These are phyloP conservation scores for Batillaria attramentaria DNA, from an alignment of 1,140 invertebrate species.

Conservation along the genomic window DNA sequence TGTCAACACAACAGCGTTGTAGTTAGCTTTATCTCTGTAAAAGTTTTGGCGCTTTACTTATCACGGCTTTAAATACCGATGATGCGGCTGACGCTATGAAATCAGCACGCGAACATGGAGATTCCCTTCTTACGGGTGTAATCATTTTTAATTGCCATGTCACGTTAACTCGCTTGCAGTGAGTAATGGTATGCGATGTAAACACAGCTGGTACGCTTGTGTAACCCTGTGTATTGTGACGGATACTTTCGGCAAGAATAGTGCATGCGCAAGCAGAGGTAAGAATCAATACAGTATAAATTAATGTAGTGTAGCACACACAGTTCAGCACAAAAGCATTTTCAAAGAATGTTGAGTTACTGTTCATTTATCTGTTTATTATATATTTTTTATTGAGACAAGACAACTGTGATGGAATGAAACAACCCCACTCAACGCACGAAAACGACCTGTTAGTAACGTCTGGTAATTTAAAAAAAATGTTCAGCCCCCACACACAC, in stretches of 20 bases:
- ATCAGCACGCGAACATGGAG: neutral
- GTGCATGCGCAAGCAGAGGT: no score
- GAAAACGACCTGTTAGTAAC: no score
- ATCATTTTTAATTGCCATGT: neutral
- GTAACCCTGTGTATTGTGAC: neutral
- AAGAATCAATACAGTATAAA: no score
- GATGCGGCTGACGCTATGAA: neutral
- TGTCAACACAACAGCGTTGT: neutral
- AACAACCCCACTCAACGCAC: no score
- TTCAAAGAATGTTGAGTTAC: no score
- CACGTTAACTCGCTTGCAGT: neutral
- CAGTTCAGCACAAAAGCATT: no score
- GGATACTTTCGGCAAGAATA: neutral
- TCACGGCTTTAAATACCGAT: conserved; percentile 18
- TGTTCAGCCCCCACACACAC: no score
- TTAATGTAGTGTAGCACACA: no score
- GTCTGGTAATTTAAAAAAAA: no score
- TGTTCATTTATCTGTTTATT: no score
- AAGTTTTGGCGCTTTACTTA: conserved; percentile 1
- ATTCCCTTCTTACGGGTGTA: neutral
- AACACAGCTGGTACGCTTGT: neutral
- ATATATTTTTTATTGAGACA: no score
- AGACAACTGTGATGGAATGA: no score
- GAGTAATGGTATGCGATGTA: neutral
- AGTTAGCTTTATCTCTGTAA: neutral